Conservation (phyloP, 2,888 invertebrate species). For the Onthophagus sagittarius region DNA sequence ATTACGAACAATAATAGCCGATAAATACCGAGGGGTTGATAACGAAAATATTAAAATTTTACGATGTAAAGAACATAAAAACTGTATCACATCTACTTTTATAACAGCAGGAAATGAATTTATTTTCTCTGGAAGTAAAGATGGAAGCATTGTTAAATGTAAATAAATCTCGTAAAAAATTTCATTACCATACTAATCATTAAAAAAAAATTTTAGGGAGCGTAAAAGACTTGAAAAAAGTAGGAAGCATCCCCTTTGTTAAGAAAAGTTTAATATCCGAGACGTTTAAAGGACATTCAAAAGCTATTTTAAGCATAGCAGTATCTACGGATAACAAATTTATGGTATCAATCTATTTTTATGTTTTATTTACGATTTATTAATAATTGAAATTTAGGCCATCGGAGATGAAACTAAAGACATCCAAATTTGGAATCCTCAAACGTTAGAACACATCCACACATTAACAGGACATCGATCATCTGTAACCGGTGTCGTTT, state of each 20-base stretch:
- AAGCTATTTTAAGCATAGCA: slow-evolving; percentile 62
- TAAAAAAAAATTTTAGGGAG: slow-evolving; percentile 49
- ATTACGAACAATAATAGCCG: slow-evolving; percentile 71
- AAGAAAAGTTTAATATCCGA: slow-evolving; percentile 34
- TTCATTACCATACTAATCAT: neutral
- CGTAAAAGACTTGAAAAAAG: slow-evolving; percentile 59
- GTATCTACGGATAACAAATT: slow-evolving; percentile 78
- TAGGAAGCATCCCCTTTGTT: slow-evolving; percentile 54
- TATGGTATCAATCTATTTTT: too few species aligned
- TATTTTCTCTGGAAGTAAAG: slow-evolving; percentile 83
- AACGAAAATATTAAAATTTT: slow-evolving; percentile 51
- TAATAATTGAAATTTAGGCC: slow-evolving; percentile 46
- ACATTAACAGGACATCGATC: slow-evolving; percentile 78
- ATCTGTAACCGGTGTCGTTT: slow-evolving; percentile 71
- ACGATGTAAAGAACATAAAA: slow-evolving; percentile 73
- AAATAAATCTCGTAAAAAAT: slow-evolving; percentile 32
- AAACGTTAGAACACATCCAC: slow-evolving; percentile 70
- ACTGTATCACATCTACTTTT: slow-evolving; percentile 76
- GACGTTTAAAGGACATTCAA: slow-evolving; percentile 37
- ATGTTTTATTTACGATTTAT: too few species aligned
- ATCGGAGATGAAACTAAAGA: slow-evolving; percentile 65
- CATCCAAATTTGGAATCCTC: slow-evolving; percentile 82
- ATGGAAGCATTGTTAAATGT: slow-evolving; percentile 85
- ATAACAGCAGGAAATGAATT: slow-evolving; percentile 68
- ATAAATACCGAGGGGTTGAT: slow-evolving; percentile 51